A percentile compares a stretch with the other conserved stretches of the same genome.
Evolutionary conservation across 2,113 vertebrate species (phyloP).

Genomic region (Dermatemys mawii): DNA sequence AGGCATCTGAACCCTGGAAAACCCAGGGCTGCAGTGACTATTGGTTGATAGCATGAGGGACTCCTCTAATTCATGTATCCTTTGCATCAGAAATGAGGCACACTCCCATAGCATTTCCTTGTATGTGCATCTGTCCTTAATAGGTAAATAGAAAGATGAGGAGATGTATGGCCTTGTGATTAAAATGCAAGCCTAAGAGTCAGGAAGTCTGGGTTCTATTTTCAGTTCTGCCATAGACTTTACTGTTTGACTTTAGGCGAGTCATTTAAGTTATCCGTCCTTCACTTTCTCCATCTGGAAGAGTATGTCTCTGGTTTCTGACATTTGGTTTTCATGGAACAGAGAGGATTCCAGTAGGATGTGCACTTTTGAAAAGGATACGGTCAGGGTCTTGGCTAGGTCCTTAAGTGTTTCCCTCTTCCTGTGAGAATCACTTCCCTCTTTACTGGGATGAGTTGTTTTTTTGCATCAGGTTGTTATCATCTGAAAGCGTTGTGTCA

Average conservation of each 20-base stretch:
- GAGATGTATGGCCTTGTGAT: background rate
- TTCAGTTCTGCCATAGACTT: background rate
- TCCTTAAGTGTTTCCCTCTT: background rate
- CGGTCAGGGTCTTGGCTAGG: background rate
- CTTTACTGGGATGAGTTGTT: background rate
- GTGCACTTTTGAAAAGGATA: background rate
- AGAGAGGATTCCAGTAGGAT: background rate
- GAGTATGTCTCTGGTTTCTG: background rate
- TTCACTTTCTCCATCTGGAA: accelerated
- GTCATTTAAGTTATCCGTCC: background rate
- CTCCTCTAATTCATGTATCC: background rate
- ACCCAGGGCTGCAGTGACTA: background rate
- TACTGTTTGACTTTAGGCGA: background rate
- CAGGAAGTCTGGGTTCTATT: background rate
- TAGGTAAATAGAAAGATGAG: background rate
- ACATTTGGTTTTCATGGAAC: background rate
- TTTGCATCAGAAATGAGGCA: background rate
- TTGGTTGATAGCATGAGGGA: background rate
- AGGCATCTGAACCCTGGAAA: background rate
- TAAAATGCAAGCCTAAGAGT: background rate
- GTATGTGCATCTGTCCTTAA: background rate
- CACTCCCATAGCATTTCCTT: background rate
- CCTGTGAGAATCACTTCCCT: background rate
- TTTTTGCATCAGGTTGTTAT: background rate
- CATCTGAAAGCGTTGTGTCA: background rate